phyloP scores from a whole-genome alignment of 2,888 invertebrate genomes.

The Cinara cedri region DNA sequence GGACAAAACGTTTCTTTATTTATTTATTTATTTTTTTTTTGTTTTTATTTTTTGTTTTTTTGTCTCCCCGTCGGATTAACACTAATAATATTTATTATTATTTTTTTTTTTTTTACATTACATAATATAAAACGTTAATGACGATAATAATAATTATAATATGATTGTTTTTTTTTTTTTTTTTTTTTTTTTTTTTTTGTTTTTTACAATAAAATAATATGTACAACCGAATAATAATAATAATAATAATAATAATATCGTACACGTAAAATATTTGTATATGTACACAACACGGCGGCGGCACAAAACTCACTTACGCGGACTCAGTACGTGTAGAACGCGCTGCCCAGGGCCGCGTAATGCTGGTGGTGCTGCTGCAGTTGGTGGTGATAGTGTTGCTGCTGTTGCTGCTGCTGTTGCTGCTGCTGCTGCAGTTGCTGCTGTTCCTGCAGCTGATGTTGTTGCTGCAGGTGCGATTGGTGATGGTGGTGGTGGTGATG shows the following conservation, averaged over 20 bases:
- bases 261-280: neutral
- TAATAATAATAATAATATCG: slow-evolving; percentile 21
- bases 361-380: slow-evolving; percentile 17
- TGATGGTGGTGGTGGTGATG: neutral
- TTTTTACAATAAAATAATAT: slow-evolving; percentile 13
- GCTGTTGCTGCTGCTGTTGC: neutral
- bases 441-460: neutral
- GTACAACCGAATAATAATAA: slow-evolving; percentile 11
- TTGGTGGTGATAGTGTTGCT: neutral
- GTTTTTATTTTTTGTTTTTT: no score
- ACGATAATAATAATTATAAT: slow-evolving; percentile 25
- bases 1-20: no score
- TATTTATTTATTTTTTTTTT: no score
- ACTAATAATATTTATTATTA: slow-evolving; percentile 31
- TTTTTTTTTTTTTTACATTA: no score
- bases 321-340: slow-evolving; percentile 35
- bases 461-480: neutral
- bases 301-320: neutral
- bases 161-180: slow-evolving; percentile 11
- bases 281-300: neutral
- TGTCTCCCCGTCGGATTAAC: neutral
- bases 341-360: slow-evolving; percentile 32
- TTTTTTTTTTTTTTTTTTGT: neutral
- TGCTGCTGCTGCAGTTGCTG: neutral
- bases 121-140: slow-evolving; percentile 4